These are phyloP conservation scores for Camponotus pennsylvanicus DNA, from an alignment of 1,140 invertebrate genomes.

Conservation along the genomic window DNA sequence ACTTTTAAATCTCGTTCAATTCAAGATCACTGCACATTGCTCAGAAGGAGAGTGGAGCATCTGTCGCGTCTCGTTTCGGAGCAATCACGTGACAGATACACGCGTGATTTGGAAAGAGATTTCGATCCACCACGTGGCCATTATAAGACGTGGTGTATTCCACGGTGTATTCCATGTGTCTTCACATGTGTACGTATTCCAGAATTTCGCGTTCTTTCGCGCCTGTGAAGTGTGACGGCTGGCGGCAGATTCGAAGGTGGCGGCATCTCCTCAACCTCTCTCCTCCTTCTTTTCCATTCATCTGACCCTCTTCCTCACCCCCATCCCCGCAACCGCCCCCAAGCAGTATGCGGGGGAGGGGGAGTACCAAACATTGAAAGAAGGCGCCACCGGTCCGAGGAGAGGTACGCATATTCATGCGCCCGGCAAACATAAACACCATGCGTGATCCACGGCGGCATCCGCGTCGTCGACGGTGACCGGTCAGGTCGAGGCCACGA, in stretches of 20 bases:
- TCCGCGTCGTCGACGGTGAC: constrained; percentile 3
- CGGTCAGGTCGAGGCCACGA: neutral
- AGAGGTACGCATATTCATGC: constrained; percentile 74
- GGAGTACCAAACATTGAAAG: constrained; percentile 64
- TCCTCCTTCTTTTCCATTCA: constrained; percentile 57
- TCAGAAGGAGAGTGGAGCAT: neutral
- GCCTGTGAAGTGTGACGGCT: constrained; percentile 9
- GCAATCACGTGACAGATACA: constrained; percentile 33
- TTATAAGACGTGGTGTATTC: constrained; percentile 2
- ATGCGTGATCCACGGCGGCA: constrained; percentile 36
- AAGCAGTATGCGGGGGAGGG: constrained; percentile 40
- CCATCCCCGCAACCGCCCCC: constrained; percentile 23
- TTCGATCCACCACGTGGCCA: constrained; percentile 43
- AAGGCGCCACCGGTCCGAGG: constrained; percentile 76
- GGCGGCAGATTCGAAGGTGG: constrained; percentile 63
- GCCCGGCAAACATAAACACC: constrained; percentile 75
- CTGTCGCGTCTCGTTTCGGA: neutral
- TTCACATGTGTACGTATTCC: constrained; percentile 33
- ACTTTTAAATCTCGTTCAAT: neutral
- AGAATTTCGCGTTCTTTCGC: constrained; percentile 52
- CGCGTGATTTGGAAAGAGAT: constrained; percentile 22
- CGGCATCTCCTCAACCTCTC: constrained; percentile 42
- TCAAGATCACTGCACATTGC: neutral
- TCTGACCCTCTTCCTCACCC: constrained; percentile 65
- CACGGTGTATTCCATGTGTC: neutral